phyloP scores from a whole-genome alignment of 2,888 invertebrate species.

The Cheilosia variabilis region DNA sequence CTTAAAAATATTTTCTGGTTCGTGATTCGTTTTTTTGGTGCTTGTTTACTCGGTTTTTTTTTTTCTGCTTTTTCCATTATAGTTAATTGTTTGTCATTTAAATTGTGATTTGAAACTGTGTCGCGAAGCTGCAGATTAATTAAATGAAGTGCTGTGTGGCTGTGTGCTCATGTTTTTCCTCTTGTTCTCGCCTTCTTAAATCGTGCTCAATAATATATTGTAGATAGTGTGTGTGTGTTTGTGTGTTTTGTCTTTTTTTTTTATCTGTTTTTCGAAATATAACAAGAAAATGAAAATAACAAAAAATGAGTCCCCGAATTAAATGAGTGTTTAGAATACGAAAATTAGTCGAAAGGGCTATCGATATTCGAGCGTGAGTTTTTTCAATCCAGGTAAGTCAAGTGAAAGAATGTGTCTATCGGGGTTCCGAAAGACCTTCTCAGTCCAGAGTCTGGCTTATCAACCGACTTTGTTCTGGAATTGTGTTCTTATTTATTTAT shows the following conservation, averaged over 20 bases:
- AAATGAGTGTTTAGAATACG: constrained; percentile 2
- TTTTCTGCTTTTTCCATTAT: background rate
- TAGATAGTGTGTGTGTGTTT: constrained; percentile 4
- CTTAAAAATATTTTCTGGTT: constrained; percentile 23
- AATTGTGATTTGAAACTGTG: background rate
- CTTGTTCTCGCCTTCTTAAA: background rate
- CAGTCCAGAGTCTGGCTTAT: background rate
- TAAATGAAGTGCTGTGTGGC: no score
- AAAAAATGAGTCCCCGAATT: background rate
- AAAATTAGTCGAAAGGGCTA: background rate
- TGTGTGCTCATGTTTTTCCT: no score
- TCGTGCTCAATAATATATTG: constrained; percentile 7
- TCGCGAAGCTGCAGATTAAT: background rate
- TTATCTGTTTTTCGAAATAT: constrained; percentile 38
- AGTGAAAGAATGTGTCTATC: constrained; percentile 17
- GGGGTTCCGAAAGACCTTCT: background rate
- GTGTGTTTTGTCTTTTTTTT: background rate
- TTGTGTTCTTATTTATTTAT: background rate
- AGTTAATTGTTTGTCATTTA: background rate
- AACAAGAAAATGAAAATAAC: constrained; percentile 12
- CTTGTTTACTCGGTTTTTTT: background rate
- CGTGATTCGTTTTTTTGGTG: constrained; percentile 4
- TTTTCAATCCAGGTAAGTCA: constrained; percentile 17
- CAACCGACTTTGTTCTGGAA: background rate
- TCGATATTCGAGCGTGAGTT: background rate